Conservation (phyloP, 1,140 invertebrate species). For the Lanistes nyassanus region DNA sequence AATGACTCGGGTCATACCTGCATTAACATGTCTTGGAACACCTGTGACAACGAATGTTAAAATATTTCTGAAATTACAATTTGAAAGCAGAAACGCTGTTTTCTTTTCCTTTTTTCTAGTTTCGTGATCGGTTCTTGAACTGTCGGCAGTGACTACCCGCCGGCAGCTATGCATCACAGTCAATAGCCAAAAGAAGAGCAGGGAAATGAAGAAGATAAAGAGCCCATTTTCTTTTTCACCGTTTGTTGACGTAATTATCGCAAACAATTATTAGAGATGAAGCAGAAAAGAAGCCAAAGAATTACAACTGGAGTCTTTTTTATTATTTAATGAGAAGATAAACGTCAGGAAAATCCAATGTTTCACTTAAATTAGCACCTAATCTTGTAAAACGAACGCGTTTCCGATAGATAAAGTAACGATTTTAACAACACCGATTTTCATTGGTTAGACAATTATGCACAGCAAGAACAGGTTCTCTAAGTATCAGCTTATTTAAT, state of each 20-base stretch:
- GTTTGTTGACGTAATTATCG: neutral
- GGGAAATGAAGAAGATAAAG: neutral
- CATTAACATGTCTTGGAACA: too few species aligned
- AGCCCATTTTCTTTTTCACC: neutral
- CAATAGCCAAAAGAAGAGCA: too few species aligned
- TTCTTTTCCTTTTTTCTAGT: too few species aligned
- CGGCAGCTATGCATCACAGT: too few species aligned
- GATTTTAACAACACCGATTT: neutral
- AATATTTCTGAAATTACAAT: too few species aligned
- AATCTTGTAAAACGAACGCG: neutral
- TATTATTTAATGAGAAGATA: neutral
- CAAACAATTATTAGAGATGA: neutral
- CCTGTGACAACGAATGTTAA: too few species aligned
- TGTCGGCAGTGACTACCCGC: too few species aligned
- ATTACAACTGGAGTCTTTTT: neutral
- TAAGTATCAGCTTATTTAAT: neutral
- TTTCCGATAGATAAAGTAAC: neutral
- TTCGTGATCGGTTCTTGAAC: too few species aligned
- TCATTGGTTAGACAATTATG: conserved; percentile 8
- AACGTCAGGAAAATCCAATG: neutral
- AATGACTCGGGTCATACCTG: too few species aligned
- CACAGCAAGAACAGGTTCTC: neutral
- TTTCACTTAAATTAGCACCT: neutral
- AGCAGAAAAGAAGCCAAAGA: neutral
- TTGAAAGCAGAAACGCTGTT: too few species aligned